A percentile compares a stretch with the other conserved stretches of the same genome.
phyloP scores from a whole-genome alignment of 2,113 vertebrate species.

The Astur gentilis region DNA sequence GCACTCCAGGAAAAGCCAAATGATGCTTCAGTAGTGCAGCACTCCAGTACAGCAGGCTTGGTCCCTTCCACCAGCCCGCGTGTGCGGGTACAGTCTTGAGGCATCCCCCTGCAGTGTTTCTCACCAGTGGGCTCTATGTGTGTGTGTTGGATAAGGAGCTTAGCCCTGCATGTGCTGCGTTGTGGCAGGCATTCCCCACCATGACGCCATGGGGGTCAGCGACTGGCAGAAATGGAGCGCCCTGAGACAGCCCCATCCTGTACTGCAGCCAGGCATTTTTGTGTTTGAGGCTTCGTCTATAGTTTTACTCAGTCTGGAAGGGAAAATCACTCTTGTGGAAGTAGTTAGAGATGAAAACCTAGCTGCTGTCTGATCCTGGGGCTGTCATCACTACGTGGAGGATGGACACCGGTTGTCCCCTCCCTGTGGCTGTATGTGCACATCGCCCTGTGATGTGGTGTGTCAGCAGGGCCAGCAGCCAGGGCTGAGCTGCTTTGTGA shows the following conservation, averaged over 20 bases:
- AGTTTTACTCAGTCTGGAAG: not conserved
- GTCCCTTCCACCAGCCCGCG: not conserved
- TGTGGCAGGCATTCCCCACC: not conserved
- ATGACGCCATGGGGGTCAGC: accelerated
- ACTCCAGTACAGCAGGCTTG: accelerated
- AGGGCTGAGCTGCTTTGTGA: not conserved
- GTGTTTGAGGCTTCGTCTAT: not conserved
- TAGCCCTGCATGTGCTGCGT: accelerated
- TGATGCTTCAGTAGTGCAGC: too few relatives aligned
- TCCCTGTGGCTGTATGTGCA: not conserved
- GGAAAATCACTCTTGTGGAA: not conserved
- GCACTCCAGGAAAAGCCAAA: not conserved
- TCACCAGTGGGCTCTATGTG: not conserved
- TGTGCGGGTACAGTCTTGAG: not conserved
- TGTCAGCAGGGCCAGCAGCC: not conserved
- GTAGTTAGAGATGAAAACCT: not conserved
- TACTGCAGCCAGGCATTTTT: not conserved
- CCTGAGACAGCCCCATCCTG: not conserved
- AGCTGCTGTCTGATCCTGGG: not conserved
- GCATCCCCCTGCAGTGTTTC: not conserved
- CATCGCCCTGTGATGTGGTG: not conserved
- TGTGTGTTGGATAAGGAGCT: not conserved
- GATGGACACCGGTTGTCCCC: not conserved
- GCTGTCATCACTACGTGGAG: not conserved
- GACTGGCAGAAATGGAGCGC: not conserved